Conservation (phyloP, 53 echinoderm and acorn worm genomes). For the Patiria pectinifera region DNA sequence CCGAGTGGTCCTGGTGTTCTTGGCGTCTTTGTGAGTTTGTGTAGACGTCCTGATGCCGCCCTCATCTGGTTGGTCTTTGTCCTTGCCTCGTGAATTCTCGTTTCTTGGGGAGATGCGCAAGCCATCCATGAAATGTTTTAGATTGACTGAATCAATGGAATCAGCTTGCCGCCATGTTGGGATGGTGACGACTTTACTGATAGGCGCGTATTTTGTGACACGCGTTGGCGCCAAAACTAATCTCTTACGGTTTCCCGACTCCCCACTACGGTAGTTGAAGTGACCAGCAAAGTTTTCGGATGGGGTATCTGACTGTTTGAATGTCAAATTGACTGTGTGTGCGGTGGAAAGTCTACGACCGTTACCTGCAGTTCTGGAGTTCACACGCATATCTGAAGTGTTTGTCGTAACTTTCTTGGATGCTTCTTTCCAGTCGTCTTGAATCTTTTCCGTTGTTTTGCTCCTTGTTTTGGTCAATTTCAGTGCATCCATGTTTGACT, state of each 20-base stretch:
- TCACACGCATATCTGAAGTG: neutral
- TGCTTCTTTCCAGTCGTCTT: neutral
- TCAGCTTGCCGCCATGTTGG: slow-evolving; percentile 25
- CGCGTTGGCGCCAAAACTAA: slow-evolving; percentile 41
- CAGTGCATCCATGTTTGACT: neutral
- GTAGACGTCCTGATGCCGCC: neutral
- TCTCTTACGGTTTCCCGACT: neutral
- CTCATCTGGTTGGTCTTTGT: neutral
- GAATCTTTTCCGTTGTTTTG: neutral
- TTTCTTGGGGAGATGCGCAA: slow-evolving; percentile 22
- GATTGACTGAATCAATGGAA: slow-evolving; percentile 19
- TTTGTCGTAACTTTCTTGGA: neutral
- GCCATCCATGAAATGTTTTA: neutral
- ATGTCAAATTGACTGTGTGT: slow-evolving; percentile 61
- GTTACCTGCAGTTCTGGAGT: neutral
- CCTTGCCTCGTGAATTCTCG: neutral
- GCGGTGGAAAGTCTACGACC: slow-evolving; percentile 20
- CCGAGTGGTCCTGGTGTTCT: neutral
- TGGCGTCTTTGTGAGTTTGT: slow-evolving; percentile 9
- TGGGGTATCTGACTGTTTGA: slow-evolving; percentile 53
- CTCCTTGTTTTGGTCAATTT: neutral
- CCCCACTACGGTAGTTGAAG: slow-evolving; percentile 45
- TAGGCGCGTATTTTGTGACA: neutral
- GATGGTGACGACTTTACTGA: neutral
- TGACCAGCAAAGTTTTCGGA: slow-evolving; percentile 52